Base-by-base conservation (phyloP, 2,888 invertebrate genomes). In the Isoperla grammatica region DNA sequence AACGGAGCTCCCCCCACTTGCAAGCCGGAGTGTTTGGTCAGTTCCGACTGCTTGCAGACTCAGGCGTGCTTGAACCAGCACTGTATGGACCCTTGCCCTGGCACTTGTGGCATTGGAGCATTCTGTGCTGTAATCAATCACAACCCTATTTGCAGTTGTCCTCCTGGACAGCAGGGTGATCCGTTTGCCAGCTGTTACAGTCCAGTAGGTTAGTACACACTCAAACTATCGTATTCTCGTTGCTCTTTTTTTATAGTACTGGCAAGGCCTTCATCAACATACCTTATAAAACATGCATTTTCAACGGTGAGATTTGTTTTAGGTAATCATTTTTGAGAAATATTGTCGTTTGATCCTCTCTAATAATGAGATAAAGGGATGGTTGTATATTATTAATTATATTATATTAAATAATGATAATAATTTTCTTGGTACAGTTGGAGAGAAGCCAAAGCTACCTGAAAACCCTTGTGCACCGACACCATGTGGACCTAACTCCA, bases 71-170 rank as follows among this genome's bases (percentile, higher is more conserved):
- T 89, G 42, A 90, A 87, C 71, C 85, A 85, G 71, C 86, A 83
- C 72, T 92, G 92, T 73, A 76, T 82, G 1, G 87, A 92, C 75
- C 90, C 91, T n/a, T 93, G 91, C 68, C 85, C 84, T 17, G 88
- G 88, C 48, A 87, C 87, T 61, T 92, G 92, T 72, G 92, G 91
- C 15, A 74, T 82, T 2, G 83, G 83, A 60, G 89, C 92, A 0
- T 75, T 82, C 42, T 93, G 93, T 71, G 81, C 84, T 53, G 88
- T 90, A 1, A 81, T 90, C 22, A 88, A 90, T 71, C 92, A 93
- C 71, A 90, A 90, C 72, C 91, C 92, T 2, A 85, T 91, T 66
- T 93, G 93, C 70, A 87, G 83, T 65, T 93, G 93, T 72, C 83
- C 85, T 35, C 74, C 79, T 17, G 87, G 84, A 37, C 82, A 84